Conservation (phyloP, 2,113 vertebrate genomes). For the Chitala chitala region DNA sequence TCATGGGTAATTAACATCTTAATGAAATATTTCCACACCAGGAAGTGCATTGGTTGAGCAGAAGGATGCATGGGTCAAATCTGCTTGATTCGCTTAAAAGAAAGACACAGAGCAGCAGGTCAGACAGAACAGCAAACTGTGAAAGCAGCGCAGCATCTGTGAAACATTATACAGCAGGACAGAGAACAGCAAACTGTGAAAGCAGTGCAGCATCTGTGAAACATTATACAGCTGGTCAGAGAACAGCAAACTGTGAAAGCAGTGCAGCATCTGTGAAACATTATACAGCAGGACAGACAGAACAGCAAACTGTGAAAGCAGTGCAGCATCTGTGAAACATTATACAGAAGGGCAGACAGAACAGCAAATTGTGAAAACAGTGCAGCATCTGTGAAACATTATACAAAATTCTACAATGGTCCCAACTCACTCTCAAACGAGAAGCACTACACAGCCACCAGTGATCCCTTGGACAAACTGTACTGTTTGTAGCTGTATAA, state of each 20-base stretch:
- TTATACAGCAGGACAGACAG: background rate
- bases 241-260: background rate
- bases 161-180: background rate
- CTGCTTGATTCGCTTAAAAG: background rate
- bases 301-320: background rate
- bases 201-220: background rate
- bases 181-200: background rate
- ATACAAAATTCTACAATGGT: too few species aligned
- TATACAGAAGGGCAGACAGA: background rate
- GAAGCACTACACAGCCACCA: background rate
- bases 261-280: background rate
- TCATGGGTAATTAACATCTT: slow-evolving; percentile 15
- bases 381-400: background rate
- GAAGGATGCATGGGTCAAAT: background rate
- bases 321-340: background rate
- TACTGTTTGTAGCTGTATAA: too few species aligned
- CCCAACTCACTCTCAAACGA: background rate
- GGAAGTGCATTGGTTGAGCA: background rate
- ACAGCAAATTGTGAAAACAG: background rate
- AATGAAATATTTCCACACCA: slow-evolving; percentile 18
- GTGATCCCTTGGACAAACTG: too few species aligned
- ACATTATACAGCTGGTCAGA: background rate
- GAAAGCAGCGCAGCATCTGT: background rate
- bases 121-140: background rate
- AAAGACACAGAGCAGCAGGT: background rate